Base-by-base conservation (phyloP, 2,888 invertebrate species). In the Chironomus riparius region DNA sequence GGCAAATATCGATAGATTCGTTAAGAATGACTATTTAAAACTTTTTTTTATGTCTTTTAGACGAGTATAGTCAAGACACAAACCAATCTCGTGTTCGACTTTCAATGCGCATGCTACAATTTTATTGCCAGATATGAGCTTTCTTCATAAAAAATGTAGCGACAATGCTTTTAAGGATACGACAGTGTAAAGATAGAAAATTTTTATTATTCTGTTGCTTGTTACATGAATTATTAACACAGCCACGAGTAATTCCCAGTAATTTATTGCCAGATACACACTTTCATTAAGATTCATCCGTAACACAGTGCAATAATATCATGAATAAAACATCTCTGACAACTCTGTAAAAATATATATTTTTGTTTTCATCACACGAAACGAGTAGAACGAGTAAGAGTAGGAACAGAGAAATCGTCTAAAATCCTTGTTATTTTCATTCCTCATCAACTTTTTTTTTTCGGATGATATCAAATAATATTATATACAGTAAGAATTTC, bases 341-440 rank as follows among this genome's bases (percentile, higher is more conserved):
- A 65, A 65, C 65, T 24, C 65, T 65, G 22, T 21, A 12, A 50
- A n/a, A n/a, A n/a, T n/a, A 24, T 71, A 10, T 38, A 71, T 50
- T 71, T 50, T 71, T 71, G 71, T 71, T 71, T 71, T 71, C 71
- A 71, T 71, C 56, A 13, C 21, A 12, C 22, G 38, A 38, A 38
- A 38, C 10, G 24, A 38, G 38, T 38, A 38, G 38, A 10, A 38
- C 38, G 38, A 38, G 38, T 38, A 10, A 38, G 38, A 56, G 5
- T 1, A 13, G 15, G 38, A 69, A 24, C 2, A 28, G 28, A 28
- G 15, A 56, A 56, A 18, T 71, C 71, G 71, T 71, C 47, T 50
- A 71, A 38, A 71, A 50, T 48, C 71, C 56, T 71, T 50, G 70
- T 70, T 71, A 38, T 71, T 71, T 71, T 71, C 50, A n/a, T 24